These are phyloP conservation scores for Calyptomena viridis DNA, from an alignment of 2,113 vertebrate genomes.

Conservation along the genomic window DNA sequence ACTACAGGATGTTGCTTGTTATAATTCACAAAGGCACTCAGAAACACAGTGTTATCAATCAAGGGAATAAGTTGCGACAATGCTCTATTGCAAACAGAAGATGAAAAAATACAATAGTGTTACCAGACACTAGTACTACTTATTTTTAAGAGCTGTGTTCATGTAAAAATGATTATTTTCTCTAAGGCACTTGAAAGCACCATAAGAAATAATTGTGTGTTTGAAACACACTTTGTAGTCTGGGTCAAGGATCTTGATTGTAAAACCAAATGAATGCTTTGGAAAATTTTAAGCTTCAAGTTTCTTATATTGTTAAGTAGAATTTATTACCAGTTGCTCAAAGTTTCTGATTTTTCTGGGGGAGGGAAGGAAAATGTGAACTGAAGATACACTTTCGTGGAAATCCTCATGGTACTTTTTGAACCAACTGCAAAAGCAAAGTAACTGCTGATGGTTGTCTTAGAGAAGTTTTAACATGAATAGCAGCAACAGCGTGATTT, in stretches of 20 bases:
- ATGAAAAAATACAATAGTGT: background rate
- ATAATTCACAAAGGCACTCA: background rate
- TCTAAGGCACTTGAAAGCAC: background rate
- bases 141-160: background rate
- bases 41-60: background rate
- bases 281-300: background rate
- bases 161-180: background rate
- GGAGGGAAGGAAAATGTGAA: background rate
- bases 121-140: background rate
- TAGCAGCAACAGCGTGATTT: background rate
- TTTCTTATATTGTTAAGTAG: background rate
- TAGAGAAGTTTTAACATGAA: background rate
- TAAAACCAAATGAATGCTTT: background rate
- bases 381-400: background rate
- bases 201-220: background rate
- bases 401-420: background rate
- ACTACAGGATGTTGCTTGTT: background rate
- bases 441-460: background rate
- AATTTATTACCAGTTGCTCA: background rate
- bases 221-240: background rate
- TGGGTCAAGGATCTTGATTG: background rate
- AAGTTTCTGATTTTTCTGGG: background rate
- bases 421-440: background rate
- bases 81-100: background rate
- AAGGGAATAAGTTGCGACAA: background rate